Conservation (phyloP, 53 echinoderm and acorn worm species). For the Echinarachnius parma region DNA sequence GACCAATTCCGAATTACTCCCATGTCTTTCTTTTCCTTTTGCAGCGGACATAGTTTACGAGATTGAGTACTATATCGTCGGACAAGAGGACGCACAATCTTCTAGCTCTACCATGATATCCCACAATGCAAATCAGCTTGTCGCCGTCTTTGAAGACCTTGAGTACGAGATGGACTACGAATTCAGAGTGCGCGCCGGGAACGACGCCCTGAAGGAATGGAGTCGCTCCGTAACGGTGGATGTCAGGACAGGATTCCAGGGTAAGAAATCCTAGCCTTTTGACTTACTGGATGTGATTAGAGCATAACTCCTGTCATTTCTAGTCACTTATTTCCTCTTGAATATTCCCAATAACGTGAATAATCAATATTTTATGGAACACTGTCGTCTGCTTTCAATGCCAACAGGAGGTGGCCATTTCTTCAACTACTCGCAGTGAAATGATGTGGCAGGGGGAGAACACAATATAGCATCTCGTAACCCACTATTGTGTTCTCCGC, state of each 20-base stretch:
- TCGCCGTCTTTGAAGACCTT: constrained; percentile 24
- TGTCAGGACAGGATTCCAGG: constrained; percentile 46
- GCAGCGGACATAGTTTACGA: constrained; percentile 69
- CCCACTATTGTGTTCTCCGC: too few species aligned
- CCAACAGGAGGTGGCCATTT: too few species aligned
- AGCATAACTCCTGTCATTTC: too few species aligned
- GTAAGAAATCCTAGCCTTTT: constrained; percentile 45
- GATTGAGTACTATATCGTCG: constrained; percentile 24
- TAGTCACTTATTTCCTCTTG: too few species aligned
- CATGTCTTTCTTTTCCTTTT: background rate
- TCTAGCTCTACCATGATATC: background rate
- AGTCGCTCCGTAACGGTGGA: constrained; percentile 42
- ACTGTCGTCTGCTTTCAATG: too few species aligned
- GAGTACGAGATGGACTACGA: constrained; percentile 48
- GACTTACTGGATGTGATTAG: too few species aligned
- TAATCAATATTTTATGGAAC: too few species aligned
- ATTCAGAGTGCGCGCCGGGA: constrained; percentile 69
- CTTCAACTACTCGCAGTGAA: too few species aligned
- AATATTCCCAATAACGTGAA: too few species aligned
- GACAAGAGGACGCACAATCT: background rate
- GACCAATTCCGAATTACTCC: too few species aligned
- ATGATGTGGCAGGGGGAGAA: too few species aligned
- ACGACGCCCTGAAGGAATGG: constrained; percentile 47
- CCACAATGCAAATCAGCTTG: constrained; percentile 45
- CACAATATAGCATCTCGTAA: too few species aligned